phyloP scores from a whole-genome alignment of 2,113 vertebrate species.

The Tiliqua scincoides region DNA sequence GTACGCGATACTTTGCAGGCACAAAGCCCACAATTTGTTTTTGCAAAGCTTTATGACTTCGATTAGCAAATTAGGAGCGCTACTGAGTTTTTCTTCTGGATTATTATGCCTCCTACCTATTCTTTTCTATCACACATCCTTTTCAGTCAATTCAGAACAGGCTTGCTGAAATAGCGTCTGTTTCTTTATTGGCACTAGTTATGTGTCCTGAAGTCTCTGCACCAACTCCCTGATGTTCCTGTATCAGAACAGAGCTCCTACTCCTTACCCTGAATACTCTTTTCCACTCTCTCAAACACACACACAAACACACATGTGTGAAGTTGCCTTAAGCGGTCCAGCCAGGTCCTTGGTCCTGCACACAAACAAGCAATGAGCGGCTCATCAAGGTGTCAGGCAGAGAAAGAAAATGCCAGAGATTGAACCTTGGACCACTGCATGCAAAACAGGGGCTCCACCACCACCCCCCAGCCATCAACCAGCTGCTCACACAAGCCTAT shows the following conservation, averaged over 20 bases:
- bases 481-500: not conserved
- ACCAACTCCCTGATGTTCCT: not conserved
- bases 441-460: too few species aligned
- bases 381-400: too few species aligned
- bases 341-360: too few species aligned
- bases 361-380: too few species aligned
- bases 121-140: not conserved
- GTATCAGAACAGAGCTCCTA: not conserved
- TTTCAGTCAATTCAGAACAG: not conserved
- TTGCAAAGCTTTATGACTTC: not conserved
- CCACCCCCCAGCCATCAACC: too few species aligned
- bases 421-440: too few species aligned
- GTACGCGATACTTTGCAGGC: not conserved
- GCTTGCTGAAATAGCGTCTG: not conserved
- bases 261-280: too few species aligned
- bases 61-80: not conserved
- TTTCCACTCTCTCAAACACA: not conserved
- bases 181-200: not conserved
- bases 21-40: not conserved
- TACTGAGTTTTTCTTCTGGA: not conserved
- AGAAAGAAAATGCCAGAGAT: too few species aligned
- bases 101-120: not conserved
- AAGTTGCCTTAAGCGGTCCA: too few species aligned
- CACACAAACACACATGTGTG: too few species aligned
- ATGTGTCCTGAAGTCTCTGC: not conserved